Evolutionary conservation across 37 sponge, comb jelly and placozoan genomes (phyloP), one percentile per base, ranked within the genome.

Genomic region (Tethya wilhelma): DNA sequence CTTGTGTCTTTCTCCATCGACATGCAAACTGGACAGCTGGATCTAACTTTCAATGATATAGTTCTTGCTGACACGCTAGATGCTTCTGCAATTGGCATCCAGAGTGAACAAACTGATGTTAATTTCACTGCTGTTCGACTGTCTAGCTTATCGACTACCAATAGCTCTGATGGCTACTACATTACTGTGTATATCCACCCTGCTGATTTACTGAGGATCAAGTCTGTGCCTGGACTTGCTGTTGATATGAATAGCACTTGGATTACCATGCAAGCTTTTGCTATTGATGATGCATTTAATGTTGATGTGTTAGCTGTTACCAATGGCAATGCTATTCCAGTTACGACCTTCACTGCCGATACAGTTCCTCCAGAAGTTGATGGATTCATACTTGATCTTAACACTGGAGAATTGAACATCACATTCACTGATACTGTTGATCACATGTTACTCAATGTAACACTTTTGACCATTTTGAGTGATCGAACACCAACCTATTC

Each of bases 211-310:
- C 69, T 93, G 11, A 45, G 59, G 30, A 73, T 93, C 65, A 90
- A 90, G 38, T 79, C 88, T 32, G 69, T 80, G 9, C 32, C 79
- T 1, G 65, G 73, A 11, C 60, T 93, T 31, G 97, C 97, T 8
- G 43, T 46, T 30, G 66, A 36, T 58, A 22, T 39, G 4, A 57
- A 82, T 30, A 85, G 79, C 53, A 90, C 97, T 23, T 96, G 74
- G 71, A 56, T 96, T 14, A 93, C 94, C 1, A 59, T 96, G 34
- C 94, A 93, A 49, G 97, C 97, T 26, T 96, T 79, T 78, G 90
- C 86, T 12, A 87, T 93, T 69, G 77, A 90, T 64, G 93, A 90
- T 70, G 64, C 74, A 5, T 73, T 82, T 82, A 89, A 81, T 6
- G 36, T 41, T 7, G 89, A 96, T 85, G 86, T 93, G 0, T 68